These are phyloP conservation scores for Aspidoscelis tigris DNA, from an alignment of 2,113 vertebrate genomes.

Conservation along the genomic window DNA sequence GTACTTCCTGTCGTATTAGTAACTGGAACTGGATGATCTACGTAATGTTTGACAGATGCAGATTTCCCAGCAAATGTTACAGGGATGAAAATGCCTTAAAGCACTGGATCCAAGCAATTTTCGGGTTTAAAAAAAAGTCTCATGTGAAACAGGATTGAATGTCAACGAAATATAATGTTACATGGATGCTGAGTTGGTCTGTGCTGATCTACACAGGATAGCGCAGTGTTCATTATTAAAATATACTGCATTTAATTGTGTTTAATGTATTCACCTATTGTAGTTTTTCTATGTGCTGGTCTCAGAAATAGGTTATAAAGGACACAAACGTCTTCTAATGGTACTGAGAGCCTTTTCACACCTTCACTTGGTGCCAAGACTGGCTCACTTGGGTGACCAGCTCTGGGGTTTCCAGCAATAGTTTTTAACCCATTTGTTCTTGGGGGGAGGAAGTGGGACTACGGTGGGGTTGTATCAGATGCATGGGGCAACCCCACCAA, in stretches of 20 bases:
- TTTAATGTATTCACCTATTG: not conserved
- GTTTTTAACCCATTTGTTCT: too few relatives aligned
- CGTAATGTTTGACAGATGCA: not conserved
- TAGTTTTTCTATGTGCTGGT: not conserved
- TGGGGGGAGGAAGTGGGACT: too few relatives aligned
- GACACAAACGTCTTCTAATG: too few relatives aligned
- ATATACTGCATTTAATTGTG: not conserved
- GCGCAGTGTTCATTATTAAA: not conserved
- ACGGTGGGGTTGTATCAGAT: too few relatives aligned
- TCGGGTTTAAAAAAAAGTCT: too few relatives aligned
- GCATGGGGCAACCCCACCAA: too few relatives aligned
- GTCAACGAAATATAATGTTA: not conserved
- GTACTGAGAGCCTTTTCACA: too few relatives aligned
- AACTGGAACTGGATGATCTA: not conserved
- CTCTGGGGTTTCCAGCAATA: too few relatives aligned
- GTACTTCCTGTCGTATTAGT: not conserved
- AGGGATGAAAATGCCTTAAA: not conserved
- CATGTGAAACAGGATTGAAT: not conserved
- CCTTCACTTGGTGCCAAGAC: too few relatives aligned
- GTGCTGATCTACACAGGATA: not conserved
- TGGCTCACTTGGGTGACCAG: too few relatives aligned
- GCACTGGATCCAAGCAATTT: not conserved
- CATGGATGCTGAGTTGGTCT: too few relatives aligned
- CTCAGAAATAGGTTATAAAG: too few relatives aligned
- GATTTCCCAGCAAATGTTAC: not conserved